A percentile compares a stretch with the other conserved stretches of the same genome.
These are phyloP conservation scores for Dryomyza anilis DNA, from an alignment of 2,888 invertebrate genomes.

Conservation along the genomic window DNA sequence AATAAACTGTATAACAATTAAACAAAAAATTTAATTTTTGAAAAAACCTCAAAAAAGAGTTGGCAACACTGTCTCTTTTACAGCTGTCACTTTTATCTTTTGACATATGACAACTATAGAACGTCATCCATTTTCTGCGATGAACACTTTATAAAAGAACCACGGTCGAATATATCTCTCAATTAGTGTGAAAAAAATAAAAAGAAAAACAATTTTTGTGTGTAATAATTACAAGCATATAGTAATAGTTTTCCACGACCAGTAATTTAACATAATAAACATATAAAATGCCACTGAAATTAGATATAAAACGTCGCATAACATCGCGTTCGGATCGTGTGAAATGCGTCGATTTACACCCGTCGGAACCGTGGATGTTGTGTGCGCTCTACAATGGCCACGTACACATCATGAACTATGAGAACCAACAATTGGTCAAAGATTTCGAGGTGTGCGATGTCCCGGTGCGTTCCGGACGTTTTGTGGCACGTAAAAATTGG, in stretches of 20 bases:
- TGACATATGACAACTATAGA: conserved; percentile 20
- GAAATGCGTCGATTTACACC: conserved; percentile 97
- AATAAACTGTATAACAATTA: too few relatives aligned
- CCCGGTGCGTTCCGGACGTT: conserved; percentile 94
- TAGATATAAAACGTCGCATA: conserved; percentile 97
- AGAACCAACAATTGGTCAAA: conserved; percentile 87
- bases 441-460: conserved; percentile 94
- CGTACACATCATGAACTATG: conserved; percentile 99
- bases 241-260: too few relatives aligned
- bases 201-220: conserved; percentile 4
- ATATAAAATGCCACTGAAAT: conserved; percentile 76
- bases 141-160: conserved; percentile 5
- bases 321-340: conserved; percentile 98
- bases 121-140: conserved; percentile 31
- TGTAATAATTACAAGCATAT: too few relatives aligned
- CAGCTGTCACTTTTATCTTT: neutral
- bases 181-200: conserved; percentile 25
- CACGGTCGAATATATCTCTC: neutral
- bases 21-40: too few relatives aligned
- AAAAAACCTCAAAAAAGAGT: too few relatives aligned
- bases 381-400: conserved; percentile 98
- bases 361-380: conserved; percentile 97
- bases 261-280: too few relatives aligned
- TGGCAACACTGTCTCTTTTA: too few relatives aligned
- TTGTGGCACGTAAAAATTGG: conserved; percentile 98